phyloP scores from a whole-genome alignment of 1,140 invertebrate species.

The Bicyclus anynana region DNA sequence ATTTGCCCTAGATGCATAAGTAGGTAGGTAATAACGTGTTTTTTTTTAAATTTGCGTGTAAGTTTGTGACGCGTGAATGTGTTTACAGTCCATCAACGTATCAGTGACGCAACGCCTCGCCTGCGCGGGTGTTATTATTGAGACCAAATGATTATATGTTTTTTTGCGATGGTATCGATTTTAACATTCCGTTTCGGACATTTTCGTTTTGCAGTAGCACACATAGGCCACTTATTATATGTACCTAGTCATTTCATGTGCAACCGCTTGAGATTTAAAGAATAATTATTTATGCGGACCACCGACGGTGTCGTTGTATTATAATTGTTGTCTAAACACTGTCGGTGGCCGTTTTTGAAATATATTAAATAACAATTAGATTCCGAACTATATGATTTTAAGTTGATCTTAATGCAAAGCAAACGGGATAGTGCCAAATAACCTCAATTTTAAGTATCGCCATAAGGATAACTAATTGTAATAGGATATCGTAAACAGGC shows the following conservation, averaged over 20 bases:
- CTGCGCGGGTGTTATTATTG: constrained; percentile 70
- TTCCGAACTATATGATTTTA: constrained; percentile 55
- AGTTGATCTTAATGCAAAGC: constrained; percentile 42
- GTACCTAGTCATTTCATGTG: constrained; percentile 74
- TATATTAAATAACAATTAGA: constrained; percentile 27
- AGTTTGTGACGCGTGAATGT: constrained; percentile 64
- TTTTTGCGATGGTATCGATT: constrained; percentile 72
- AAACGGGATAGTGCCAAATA: constrained; percentile 75
- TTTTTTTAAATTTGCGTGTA: constrained; percentile 64
- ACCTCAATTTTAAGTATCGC: constrained; percentile 67
- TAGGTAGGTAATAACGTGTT: constrained; percentile 72
- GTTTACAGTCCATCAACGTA: constrained; percentile 50
- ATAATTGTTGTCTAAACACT: constrained; percentile 54
- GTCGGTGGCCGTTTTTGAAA: constrained; percentile 26
- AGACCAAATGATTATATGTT: constrained; percentile 76
- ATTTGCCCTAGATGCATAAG: constrained; percentile 73
- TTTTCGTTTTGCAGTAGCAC: constrained; percentile 50
- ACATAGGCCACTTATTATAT: constrained; percentile 67
- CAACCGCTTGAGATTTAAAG: constrained; percentile 73
- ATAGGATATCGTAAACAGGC: too few relatives aligned
- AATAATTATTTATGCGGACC: constrained; percentile 48
- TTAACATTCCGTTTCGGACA: constrained; percentile 72
- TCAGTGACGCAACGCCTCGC: constrained; percentile 59
- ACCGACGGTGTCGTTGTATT: constrained; percentile 50
- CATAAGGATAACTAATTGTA: too few relatives aligned